Evolutionary conservation across 1,140 invertebrate genomes (phyloP), one percentile per base, ranked within the genome.

Genomic region (Aphaenogaster rudis): DNA sequence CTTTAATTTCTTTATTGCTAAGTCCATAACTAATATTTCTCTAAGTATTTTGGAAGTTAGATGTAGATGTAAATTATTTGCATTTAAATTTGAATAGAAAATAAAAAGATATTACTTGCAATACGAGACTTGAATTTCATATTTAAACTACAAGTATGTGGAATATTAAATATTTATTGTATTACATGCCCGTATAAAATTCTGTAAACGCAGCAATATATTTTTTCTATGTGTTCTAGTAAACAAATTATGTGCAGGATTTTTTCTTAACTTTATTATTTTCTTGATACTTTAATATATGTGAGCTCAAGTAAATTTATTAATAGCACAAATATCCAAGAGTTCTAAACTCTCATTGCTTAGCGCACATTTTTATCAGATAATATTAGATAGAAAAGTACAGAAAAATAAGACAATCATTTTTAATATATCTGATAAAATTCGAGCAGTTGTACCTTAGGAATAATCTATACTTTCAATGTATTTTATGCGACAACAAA

Each of bases 21-120:
- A 17, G 11, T 17, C 5, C 2, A 81, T 71, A 36, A 59, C 3
- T 54, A 67, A 64, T 4, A 33, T 72, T 82, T 72, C 17, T 45
- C 9, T 82, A 13, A 72, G 21, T 82, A 69, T 13, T 48, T 82
- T 59, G 74, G 21, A 82, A 59, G 21, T 57, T 28, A 28, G 28
- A 28, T 67, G 17, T 72, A 82, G 33, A 74, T 33, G 33, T 82
- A 61, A 39, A 81, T 45, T 64, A 50, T 57, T 82, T 59, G 39
- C 67, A 36, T 45, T 82, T 48, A 74, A 82, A 72, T 82, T 74
- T 82, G 17, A 50, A 80, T 80, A 36, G 11, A 45, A 33, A 21
- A 17, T 42, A 36, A 57, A 28, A 82, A 17, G 15, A 36, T 72
- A 59, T 59, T 57, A 71, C 11, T 82, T 45, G 66, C 21, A 82